phyloP scores from a whole-genome alignment of 1,140 invertebrate species.

The Uloborus diversus region DNA sequence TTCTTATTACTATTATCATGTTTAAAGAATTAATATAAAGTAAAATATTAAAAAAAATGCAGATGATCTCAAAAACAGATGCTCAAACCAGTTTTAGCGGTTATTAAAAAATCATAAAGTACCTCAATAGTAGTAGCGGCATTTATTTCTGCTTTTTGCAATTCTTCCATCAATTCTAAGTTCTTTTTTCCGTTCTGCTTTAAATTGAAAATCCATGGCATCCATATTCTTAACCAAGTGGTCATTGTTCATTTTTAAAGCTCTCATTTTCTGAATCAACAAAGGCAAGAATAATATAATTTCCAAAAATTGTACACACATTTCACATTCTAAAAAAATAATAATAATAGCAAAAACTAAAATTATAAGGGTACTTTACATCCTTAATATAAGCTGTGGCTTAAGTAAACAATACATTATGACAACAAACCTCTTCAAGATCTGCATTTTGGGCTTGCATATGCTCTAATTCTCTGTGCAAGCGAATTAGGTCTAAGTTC shows the following conservation, averaged over 20 bases:
- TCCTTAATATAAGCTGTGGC: too few species aligned
- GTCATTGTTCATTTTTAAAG: conserved; percentile 65
- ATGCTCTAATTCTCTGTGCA: conserved; percentile 68
- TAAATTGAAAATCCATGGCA: conserved; percentile 63
- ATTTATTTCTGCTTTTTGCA: conserved; percentile 61
- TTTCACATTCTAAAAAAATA: too few species aligned
- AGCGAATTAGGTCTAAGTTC: conserved; percentile 68
- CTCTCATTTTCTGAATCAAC: conserved; percentile 62
- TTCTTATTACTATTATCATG: too few species aligned
- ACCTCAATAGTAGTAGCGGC: conserved; percentile 56
- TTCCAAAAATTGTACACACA: too few species aligned
- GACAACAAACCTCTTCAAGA: conserved; percentile 64
- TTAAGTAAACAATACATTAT: background rate
- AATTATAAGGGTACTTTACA: background rate
- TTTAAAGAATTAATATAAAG: too few species aligned
- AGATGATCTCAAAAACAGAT: too few species aligned
- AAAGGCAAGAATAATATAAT: too few species aligned
- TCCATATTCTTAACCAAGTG: conserved; percentile 66
- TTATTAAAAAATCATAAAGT: background rate
- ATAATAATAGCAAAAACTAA: background rate
- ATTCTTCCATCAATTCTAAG: conserved; percentile 63
- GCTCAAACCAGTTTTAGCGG: too few species aligned
- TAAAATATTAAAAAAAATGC: too few species aligned
- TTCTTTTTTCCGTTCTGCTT: conserved; percentile 66
- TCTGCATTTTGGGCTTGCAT: conserved; percentile 65